phyloP scores from a whole-genome alignment of 2,888 invertebrate genomes.

The Yponomeuta evonymella region DNA sequence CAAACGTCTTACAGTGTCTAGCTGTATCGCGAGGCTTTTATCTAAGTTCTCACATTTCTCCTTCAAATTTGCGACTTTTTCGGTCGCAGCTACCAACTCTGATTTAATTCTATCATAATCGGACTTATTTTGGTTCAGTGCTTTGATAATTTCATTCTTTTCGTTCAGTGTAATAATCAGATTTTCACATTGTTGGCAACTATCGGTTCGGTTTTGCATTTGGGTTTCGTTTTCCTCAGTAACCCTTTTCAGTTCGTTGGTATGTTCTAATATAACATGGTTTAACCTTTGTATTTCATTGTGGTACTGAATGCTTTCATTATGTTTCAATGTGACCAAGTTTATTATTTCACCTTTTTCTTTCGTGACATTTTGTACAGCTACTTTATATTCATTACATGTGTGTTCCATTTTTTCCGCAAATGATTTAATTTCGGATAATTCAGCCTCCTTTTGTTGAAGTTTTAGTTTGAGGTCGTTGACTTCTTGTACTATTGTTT shows the following conservation, averaged over 20 bases:
- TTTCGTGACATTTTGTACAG: constrained; percentile 44
- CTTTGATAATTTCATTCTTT: constrained; percentile 55
- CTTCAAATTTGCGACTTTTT: constrained; percentile 75
- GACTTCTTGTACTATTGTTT: constrained; percentile 39
- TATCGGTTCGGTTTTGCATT: constrained; percentile 31
- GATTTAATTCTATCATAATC: constrained; percentile 51
- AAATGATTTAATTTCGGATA: constrained; percentile 38
- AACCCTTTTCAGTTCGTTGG: constrained; percentile 48
- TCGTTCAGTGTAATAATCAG: constrained; percentile 46
- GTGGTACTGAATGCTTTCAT: constrained; percentile 90
- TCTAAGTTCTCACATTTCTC: constrained; percentile 83
- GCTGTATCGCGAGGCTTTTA: constrained; percentile 80
- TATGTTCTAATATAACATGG: constrained; percentile 74
- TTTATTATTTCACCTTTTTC: constrained; percentile 84
- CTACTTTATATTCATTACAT: constrained; percentile 43
- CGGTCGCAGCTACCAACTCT: constrained; percentile 73
- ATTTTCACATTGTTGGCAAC: constrained; percentile 49
- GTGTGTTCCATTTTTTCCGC: constrained; percentile 38
- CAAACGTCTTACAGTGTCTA: constrained; percentile 78
- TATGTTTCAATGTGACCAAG: constrained; percentile 86
- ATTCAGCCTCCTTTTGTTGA: constrained; percentile 38
- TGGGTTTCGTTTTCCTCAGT: constrained; percentile 48
- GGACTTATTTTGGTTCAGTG: constrained; percentile 41
- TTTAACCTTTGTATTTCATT: constrained; percentile 88
- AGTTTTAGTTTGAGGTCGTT: constrained; percentile 37